Base-by-base conservation (phyloP, 1,140 invertebrate genomes). In the Colletes gigas region DNA sequence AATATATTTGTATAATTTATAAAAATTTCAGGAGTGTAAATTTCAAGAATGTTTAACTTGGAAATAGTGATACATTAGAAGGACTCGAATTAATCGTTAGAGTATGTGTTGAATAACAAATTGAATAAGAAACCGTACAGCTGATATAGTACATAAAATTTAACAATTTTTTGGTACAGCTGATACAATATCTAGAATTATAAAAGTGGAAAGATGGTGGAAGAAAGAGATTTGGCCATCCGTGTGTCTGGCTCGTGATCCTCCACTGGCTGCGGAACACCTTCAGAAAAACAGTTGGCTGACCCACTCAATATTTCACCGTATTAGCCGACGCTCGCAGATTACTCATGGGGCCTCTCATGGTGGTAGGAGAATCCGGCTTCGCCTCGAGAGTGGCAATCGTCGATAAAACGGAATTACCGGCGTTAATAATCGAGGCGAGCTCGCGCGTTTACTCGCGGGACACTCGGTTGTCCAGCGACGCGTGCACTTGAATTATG, bases 391-490 rank as follows among this genome's bases (percentile, higher is more conserved):
- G 76, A 78, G 76, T 78, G 68, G 76, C 76, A 72, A 78, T 78
- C 68, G 76, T 78, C 76, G 76, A 78, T 78, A 78, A 78, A 78
- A 78, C 68, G 57, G 76, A 78, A 78, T 78, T 78, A 78, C 76
- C 76, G 44, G 9, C 76, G 76, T 78, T 78, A 78, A 78, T 78
- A 78, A 78, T 78, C 76, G 76, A 72, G 68, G 59, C 68, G 14
- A 41, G 59, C 68, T 44, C 47, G 50, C 39, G 59, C 47, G 59
- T 78, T 63, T 72, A 78, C 76, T 78, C 76, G 59, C 76, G 76
- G 76, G 76, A 78, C 76, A n/a, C 15, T n/a, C 39, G 59, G 17
- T 54, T 69, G 65, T 77, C 74, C 54, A 77, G 15, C 65, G 39
- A 76, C 19, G 74, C 74, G 65, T 47, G 17, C 17, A 10, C 17